Base-by-base conservation (phyloP, 2,888 invertebrate species). In the Zootermopsis nevadensis region DNA sequence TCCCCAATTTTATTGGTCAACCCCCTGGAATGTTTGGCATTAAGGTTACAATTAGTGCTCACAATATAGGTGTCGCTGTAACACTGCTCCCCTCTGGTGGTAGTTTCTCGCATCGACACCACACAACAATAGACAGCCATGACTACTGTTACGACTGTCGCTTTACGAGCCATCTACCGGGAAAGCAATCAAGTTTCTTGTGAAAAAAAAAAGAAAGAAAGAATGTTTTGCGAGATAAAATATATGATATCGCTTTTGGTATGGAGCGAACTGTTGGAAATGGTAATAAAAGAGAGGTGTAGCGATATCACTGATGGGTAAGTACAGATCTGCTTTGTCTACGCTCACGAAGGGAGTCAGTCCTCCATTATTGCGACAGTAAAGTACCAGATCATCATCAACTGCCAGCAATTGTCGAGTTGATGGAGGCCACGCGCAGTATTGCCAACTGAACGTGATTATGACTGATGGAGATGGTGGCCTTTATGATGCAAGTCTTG, bases 101-200 rank as follows among this genome's bases (percentile, higher is more conserved):
- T 22, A 74, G 74, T 38, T 38, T 38, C 42, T 38, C 60, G 60
- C 60, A 60, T 60, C 60, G 35, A n/a, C 74, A 69, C 67, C 33
- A 35, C 22, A 35, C 74, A 74, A 74, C 74, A 74, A 74, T 74
- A 35, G n/a, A 15, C 38, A 69, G 69, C 22, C 31, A 31, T 69
- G 15, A 1, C 22, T 60, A 60, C 60, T 60, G 27, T 60, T 60
- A 60, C 31, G 69, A 33, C 30, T 69, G 22, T 35, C 38, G 74
- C 33, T 74, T 74, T 74, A 74, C 74, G 79, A 79, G 79, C 60
- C 66, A 79, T 66, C 79, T 79, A 79, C 79, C 55, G 79, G 79
- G n/a, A 79, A 79, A 79, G 79, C 79, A 79, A 79, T 79, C 79
- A 79, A 79, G 79, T 66, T 74, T 74, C 74, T 35, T 74, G 31